Conservation (phyloP, 2,797 vertebrate genomes). For the Crenichthys baileyi region DNA sequence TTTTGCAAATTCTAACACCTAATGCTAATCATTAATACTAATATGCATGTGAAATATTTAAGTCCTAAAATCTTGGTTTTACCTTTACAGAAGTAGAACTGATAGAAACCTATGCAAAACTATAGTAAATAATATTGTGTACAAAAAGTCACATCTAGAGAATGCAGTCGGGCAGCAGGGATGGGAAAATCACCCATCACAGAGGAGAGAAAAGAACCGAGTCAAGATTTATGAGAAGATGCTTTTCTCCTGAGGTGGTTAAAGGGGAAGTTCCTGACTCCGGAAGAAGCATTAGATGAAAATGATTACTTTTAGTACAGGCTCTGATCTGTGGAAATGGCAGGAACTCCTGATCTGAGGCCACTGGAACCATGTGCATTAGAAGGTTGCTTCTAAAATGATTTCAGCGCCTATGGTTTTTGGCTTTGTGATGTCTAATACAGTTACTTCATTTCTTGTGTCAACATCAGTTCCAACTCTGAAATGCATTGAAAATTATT, state of each 20-base stretch:
- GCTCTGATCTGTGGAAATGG: constrained; percentile 28
- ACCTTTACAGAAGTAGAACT: constrained; percentile 5
- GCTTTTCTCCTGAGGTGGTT: constrained; percentile 43
- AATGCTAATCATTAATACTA: not conserved
- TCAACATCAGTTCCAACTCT: constrained; percentile 16
- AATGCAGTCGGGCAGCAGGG: constrained; percentile 7
- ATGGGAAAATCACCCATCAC: constrained; percentile 25
- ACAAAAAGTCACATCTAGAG: constrained; percentile 16
- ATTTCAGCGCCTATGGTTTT: constrained; percentile 12
- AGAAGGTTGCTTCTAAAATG: constrained; percentile 18
- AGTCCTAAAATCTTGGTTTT: not conserved
- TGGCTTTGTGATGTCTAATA: constrained; percentile 26
- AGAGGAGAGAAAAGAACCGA: constrained; percentile 30
- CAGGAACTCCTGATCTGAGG: constrained; percentile 29
- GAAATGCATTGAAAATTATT: constrained; percentile 23
- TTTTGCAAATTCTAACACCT: not conserved
- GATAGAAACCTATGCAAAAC: constrained; percentile 10
- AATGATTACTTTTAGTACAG: constrained; percentile 43
- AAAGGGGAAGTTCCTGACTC: constrained; percentile 53
- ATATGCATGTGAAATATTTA: not conserved
- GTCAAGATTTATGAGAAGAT: constrained; percentile 55
- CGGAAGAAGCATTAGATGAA: constrained; percentile 48
- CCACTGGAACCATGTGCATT: constrained; percentile 20
- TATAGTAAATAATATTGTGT: constrained; percentile 5
- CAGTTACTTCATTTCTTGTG: constrained; percentile 15